A percentile compares a stretch with the other conserved stretches of the same genome.
Evolutionary conservation across 2,797 vertebrate genomes (phyloP).

Genomic region (Craterocephalus amniculus): DNA sequence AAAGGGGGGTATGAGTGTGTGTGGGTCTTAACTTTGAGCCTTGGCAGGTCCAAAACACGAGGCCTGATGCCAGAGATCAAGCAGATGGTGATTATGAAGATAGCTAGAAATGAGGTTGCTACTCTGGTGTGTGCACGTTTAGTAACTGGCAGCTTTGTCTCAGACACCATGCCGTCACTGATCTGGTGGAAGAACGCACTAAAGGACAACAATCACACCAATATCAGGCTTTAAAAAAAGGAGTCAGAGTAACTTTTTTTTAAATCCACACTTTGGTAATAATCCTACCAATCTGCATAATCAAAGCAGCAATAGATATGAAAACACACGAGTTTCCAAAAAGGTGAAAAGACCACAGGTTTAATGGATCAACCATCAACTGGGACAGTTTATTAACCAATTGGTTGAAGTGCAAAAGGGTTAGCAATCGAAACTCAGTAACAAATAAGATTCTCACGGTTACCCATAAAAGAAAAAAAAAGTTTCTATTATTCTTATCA

Average conservation of each 20-base stretch:
- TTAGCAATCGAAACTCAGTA: no score
- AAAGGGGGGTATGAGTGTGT: background rate
- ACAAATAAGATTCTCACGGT: no score
- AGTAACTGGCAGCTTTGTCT: constrained; percentile 41
- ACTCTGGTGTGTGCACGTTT: constrained; percentile 31
- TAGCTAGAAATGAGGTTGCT: constrained; percentile 37
- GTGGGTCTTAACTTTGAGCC: constrained; percentile 25
- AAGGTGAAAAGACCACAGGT: background rate
- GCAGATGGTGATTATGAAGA: constrained; percentile 75
- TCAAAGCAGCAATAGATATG: background rate
- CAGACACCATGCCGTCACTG: constrained; percentile 10
- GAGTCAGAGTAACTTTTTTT: background rate
- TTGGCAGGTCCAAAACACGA: constrained; percentile 26
- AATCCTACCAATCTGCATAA: background rate
- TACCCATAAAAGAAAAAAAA: no score
- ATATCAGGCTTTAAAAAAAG: background rate
- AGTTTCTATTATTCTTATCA: no score
- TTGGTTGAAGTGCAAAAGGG: background rate
- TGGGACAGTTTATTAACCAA: no score
- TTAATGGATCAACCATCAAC: background rate
- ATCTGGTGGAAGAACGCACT: background rate
- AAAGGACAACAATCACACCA: background rate
- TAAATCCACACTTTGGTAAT: background rate
- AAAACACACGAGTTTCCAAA: background rate
- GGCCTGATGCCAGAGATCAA: constrained; percentile 71